Percentiles rank a stretch among this genome's conserved stretches.
phyloP scores from a whole-genome alignment of 2,797 vertebrate species.

The Zenarchopterus dispar region DNA sequence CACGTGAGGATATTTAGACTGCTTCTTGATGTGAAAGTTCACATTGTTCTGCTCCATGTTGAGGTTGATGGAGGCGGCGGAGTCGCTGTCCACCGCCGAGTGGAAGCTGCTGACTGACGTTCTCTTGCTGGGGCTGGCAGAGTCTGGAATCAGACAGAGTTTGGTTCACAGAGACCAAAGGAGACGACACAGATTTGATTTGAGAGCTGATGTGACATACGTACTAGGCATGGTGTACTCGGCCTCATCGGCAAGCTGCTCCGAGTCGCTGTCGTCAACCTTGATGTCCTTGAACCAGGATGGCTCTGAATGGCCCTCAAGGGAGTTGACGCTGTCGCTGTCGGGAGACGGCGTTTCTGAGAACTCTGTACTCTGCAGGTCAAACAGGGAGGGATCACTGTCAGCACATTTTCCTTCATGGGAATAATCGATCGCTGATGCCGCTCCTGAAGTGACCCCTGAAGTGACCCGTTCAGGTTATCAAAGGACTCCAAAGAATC shows the following conservation, averaged over 20 bases:
- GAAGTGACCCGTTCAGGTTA: background rate
- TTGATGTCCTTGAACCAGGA: constrained; percentile 99
- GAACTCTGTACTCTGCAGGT: constrained; percentile 91
- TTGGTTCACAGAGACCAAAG: background rate
- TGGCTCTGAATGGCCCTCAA: constrained; percentile 97
- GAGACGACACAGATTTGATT: background rate
- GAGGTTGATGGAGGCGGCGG: constrained; percentile 96
- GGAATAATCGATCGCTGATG: background rate
- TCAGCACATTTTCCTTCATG: constrained; percentile 10
- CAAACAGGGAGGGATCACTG: constrained; percentile 17
- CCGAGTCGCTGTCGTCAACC: constrained; percentile 97
- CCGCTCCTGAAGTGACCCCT: too few relatives aligned
- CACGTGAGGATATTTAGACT: constrained; percentile 97
- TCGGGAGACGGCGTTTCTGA: constrained; percentile 98
- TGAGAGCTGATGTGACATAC: constrained; percentile 5
- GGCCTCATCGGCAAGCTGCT: constrained; percentile 92
- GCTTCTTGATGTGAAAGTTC: constrained; percentile 99
- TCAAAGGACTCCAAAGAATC: background rate
- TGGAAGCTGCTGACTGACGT: constrained; percentile 99
- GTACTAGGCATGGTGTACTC: constrained; percentile 86
- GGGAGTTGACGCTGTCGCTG: constrained; percentile 95
- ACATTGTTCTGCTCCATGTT: constrained; percentile 99
- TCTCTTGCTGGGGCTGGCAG: constrained; percentile 96
- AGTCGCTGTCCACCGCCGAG: constrained; percentile 97
- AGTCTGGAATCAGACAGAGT: constrained; percentile 84